phyloP scores from a whole-genome alignment of 1,140 invertebrate species.

The Papilio dardanus region DNA sequence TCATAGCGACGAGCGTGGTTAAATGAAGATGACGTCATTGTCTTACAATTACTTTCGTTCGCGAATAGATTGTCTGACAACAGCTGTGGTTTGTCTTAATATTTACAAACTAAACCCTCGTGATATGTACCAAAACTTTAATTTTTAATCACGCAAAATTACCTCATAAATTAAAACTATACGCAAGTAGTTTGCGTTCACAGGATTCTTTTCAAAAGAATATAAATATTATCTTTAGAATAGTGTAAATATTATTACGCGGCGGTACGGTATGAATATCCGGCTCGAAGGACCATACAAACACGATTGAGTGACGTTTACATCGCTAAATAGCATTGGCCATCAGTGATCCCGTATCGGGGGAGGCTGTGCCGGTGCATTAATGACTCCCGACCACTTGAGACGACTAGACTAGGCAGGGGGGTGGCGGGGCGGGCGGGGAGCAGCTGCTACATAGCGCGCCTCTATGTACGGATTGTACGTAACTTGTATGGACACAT shows the following conservation, averaged over 20 bases:
- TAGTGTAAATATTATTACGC: conserved; percentile 3
- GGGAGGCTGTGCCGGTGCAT: conserved; percentile 12
- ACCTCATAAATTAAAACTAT: background rate
- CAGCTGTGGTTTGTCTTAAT: too few species aligned
- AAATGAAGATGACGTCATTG: background rate
- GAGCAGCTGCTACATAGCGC: background rate
- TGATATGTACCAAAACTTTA: too few species aligned
- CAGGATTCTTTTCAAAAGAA: background rate
- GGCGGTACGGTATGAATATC: background rate
- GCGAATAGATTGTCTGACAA: background rate
- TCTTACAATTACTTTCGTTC: background rate
- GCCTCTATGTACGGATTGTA: background rate
- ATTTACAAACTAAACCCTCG: background rate
- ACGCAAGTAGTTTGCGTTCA: background rate
- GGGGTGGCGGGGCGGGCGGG: background rate
- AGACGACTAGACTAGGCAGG: conserved; percentile 9
- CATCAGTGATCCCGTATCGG: conserved; percentile 7
- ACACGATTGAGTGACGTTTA: background rate
- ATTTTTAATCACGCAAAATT: background rate
- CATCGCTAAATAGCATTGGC: background rate
- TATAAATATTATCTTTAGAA: conserved; percentile 13
- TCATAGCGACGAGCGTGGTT: background rate
- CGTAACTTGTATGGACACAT: background rate
- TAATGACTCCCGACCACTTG: conserved; percentile 19
- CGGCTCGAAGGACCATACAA: background rate